These are phyloP conservation scores for Hemicordylus capensis DNA, from an alignment of 2,113 vertebrate species.

Conservation along the genomic window DNA sequence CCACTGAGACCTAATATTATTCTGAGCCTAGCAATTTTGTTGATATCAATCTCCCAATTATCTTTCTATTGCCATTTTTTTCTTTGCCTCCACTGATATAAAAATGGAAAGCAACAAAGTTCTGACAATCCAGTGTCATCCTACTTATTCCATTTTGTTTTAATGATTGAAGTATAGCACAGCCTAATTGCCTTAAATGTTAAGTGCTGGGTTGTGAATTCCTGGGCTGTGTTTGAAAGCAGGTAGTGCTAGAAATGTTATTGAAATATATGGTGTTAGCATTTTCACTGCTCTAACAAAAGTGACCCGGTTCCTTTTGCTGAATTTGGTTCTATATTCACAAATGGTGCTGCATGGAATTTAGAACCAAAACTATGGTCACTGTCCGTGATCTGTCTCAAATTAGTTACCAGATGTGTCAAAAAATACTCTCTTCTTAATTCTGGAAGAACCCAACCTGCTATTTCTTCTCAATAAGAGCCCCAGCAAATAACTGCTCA, in stretches of 20 bases:
- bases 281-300: not conserved
- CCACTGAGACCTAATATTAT: not conserved
- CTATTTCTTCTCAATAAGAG: too few species aligned
- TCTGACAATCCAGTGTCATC: too few species aligned
- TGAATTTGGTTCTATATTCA: not conserved
- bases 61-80: fast-evolving
- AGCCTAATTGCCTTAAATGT: not conserved
- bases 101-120: not conserved
- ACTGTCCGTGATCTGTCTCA: not conserved
- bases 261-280: not conserved
- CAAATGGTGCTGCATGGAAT: not conserved
- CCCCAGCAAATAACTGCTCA: too few species aligned
- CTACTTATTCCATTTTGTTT: not conserved
- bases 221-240: conserved; percentile 5
- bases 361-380: not conserved
- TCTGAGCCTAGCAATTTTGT: not conserved
- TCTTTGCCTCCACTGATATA: not conserved
- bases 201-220: not conserved
- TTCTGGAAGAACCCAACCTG: too few species aligned
- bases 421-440: too few species aligned
- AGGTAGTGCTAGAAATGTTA: not conserved
- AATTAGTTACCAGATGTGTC: not conserved
- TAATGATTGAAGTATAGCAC: not conserved
- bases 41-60: not conserved
- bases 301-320: not conserved